phyloP scores from a whole-genome alignment of 2,888 invertebrate species.

The Heliconius sara region DNA sequence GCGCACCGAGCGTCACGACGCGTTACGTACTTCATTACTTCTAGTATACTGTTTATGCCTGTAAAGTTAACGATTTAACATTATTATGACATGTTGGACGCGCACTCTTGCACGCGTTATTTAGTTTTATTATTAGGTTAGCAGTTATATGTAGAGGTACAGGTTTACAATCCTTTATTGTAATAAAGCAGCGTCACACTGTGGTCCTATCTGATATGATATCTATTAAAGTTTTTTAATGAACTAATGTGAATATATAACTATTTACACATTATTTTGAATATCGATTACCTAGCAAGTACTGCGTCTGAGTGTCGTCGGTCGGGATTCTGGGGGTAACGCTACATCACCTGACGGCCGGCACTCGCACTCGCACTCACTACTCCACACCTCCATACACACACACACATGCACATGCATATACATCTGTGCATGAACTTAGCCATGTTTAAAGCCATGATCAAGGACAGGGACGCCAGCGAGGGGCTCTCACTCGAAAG shows the following conservation, averaged over 20 bases:
- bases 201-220: not conserved
- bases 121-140: not conserved
- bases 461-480: slow-evolving; percentile 6
- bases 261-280: not conserved
- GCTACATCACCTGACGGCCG: not conserved
- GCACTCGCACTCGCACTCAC: not conserved
- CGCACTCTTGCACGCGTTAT: not conserved
- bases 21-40: not conserved
- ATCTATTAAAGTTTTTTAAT: too few relatives aligned
- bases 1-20: not conserved
- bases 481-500: not conserved
- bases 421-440: not conserved
- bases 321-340: too few relatives aligned
- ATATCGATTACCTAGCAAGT: not conserved
- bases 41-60: not conserved
- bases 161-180: not conserved
- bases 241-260: too few relatives aligned
- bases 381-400: not conserved
- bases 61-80: not conserved
- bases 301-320: not conserved
- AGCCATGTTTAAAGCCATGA: not conserved
- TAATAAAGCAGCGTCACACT: not conserved
- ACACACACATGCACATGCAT: too few relatives aligned
- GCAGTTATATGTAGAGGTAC: too few relatives aligned
- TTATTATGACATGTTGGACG: not conserved